phyloP scores from a whole-genome alignment of 2,888 invertebrate genomes.

The Spilosoma lubricipeda region DNA sequence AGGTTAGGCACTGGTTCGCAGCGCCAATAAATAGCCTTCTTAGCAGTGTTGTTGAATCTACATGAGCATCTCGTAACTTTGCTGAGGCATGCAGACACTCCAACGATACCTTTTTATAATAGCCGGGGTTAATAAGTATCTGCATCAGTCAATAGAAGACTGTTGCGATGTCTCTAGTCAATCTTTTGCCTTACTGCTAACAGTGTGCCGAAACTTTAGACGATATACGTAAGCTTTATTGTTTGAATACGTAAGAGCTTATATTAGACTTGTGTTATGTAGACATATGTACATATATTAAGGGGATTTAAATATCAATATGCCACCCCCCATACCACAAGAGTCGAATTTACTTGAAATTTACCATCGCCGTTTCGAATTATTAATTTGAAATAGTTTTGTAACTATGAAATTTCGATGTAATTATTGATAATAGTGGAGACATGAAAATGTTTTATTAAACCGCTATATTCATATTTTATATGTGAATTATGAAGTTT shows the following conservation, averaged over 20 bases:
- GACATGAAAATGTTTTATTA: constrained; percentile 4
- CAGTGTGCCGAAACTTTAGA: not conserved
- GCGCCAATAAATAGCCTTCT: no score
- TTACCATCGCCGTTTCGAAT: constrained; percentile 33
- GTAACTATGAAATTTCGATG: constrained; percentile 38
- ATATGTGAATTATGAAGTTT: not conserved
- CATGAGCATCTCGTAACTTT: not conserved
- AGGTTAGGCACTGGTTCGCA: no score
- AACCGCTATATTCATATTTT: not conserved
- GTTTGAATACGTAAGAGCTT: not conserved
- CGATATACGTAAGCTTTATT: constrained; percentile 2
- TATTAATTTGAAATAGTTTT: constrained; percentile 52
- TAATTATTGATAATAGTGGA: constrained; percentile 41
- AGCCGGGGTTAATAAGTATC: not conserved
- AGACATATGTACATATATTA: constrained; percentile 8
- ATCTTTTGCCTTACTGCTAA: not conserved
- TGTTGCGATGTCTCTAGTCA: not conserved
- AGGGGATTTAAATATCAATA: constrained; percentile 33
- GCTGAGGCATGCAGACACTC: not conserved
- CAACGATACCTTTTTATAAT: not conserved
- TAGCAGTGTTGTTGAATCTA: no score
- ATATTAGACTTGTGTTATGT: constrained; percentile 7
- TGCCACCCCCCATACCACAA: constrained; percentile 22
- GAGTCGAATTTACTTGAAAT: constrained; percentile 41
- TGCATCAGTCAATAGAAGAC: not conserved